These are phyloP conservation scores for Chelonoidis abingdonii DNA, from an alignment of 2,113 vertebrate species.

Conservation along the genomic window DNA sequence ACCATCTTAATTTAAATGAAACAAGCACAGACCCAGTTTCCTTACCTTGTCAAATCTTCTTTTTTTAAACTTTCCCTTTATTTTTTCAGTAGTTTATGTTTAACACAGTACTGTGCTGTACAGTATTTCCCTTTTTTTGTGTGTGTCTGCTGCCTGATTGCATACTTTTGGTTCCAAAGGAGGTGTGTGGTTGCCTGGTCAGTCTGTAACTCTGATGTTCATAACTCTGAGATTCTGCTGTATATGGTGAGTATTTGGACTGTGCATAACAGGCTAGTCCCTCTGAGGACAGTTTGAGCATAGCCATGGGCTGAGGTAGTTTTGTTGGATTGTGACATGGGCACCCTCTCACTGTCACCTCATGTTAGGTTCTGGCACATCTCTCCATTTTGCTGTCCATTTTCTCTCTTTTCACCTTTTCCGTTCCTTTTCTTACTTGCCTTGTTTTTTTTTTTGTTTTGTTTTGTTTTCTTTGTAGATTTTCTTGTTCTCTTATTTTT, in stretches of 20 bases:
- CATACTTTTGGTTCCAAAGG: too few relatives aligned
- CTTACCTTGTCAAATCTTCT: too few relatives aligned
- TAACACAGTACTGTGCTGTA: too few relatives aligned
- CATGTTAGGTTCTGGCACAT: background rate
- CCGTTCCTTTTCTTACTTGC: background rate
- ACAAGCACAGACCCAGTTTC: too few relatives aligned
- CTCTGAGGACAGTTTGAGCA: background rate
- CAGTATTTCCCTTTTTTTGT: too few relatives aligned
- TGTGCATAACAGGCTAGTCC: accelerated
- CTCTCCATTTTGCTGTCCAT: background rate
- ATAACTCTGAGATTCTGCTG: too few relatives aligned
- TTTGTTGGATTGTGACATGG: background rate
- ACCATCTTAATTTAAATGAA: too few relatives aligned
- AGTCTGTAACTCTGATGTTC: too few relatives aligned
- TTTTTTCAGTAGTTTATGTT: too few relatives aligned
- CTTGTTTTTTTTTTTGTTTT: background rate
- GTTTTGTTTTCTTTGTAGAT: background rate
- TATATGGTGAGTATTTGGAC: background rate
- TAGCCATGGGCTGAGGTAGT: accelerated
- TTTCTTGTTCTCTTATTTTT: background rate
- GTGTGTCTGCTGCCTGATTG: too few relatives aligned
- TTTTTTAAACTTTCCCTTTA: too few relatives aligned
- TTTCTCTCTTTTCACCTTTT: background rate
- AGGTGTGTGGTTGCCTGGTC: too few relatives aligned
- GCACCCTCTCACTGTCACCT: background rate